A percentile compares a stretch with the other conserved stretches of the same genome.
Evolutionary conservation across 1,140 invertebrate genomes (phyloP).

Genomic region (Dendroctonus ponderosae): DNA sequence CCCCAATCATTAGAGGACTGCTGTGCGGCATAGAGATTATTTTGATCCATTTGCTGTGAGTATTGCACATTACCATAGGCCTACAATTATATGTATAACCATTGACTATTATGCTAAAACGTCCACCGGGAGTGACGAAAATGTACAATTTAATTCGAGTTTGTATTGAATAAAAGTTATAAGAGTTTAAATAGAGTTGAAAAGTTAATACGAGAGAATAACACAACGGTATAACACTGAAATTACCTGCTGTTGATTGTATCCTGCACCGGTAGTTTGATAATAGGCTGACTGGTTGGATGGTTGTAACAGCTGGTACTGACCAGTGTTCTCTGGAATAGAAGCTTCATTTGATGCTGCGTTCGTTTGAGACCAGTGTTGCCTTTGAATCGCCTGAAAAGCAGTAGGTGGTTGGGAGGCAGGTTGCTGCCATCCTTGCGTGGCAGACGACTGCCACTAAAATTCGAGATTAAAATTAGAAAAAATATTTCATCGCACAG

Average conservation of each 20-base stretch:
- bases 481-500: too few species aligned
- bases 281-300: background rate
- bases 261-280: constrained; percentile 15
- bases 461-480: too few species aligned
- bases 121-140: background rate
- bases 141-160: background rate
- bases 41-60: constrained; percentile 40
- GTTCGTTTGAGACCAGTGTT: too few species aligned
- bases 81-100: constrained; percentile 1
- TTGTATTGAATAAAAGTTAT: background rate
- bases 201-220: background rate
- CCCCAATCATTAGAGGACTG: constrained; percentile 42
- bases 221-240: background rate
- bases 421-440: constrained; percentile 9
- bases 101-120: too few species aligned
- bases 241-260: constrained; percentile 18
- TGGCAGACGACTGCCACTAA: constrained; percentile 39
- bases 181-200: background rate
- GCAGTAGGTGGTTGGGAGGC: constrained; percentile 30
- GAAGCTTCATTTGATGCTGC: constrained; percentile 8
- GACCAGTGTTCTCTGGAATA: constrained; percentile 38
- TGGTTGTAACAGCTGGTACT: constrained; percentile 31
- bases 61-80: constrained; percentile 39
- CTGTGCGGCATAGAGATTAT: constrained; percentile 32
- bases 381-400: too few species aligned